Evolutionary conservation across 2,797 vertebrate genomes (phyloP).

Genomic region (Spondyliosoma cantharus): DNA sequence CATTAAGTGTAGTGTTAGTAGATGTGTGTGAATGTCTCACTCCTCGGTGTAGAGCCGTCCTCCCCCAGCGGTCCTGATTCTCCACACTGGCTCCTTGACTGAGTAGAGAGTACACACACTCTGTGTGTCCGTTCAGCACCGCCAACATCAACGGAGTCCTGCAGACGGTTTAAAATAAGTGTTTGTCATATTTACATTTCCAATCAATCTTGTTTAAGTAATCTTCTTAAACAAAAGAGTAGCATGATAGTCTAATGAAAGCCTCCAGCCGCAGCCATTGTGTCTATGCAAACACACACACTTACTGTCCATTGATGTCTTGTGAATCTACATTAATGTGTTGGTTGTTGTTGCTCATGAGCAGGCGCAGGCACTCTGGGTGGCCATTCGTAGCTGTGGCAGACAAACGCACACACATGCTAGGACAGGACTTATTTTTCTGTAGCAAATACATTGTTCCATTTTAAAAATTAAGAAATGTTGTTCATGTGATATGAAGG

Average conservation of each 20-base stretch:
- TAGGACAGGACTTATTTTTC: not conserved
- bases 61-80: constrained; percentile 93
- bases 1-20: not conserved
- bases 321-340: constrained; percentile 91
- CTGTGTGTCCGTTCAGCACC: constrained; percentile 93
- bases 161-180: constrained; percentile 22
- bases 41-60: constrained; percentile 94
- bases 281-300: constrained; percentile 43
- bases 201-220: constrained; percentile 4
- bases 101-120: constrained; percentile 93
- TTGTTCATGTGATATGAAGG: not conserved
- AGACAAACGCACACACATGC: constrained; percentile 40
- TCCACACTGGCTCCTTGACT: constrained; percentile 94
- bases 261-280: not conserved
- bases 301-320: constrained; percentile 95
- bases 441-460: not conserved
- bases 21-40: constrained; percentile 77
- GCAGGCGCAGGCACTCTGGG: constrained; percentile 92
- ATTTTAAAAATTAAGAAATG: not conserved
- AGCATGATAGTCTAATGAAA: not conserved
- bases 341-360: constrained; percentile 91
- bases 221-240: not conserved
- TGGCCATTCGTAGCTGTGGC: constrained; percentile 92
- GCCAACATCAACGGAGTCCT: constrained; percentile 97
- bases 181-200: not conserved